Percentiles rank a stretch among this genome's conserved stretches.
These are phyloP conservation scores for Carassius auratus DNA, from an alignment of 2,113 vertebrate genomes.

Conservation along the genomic window DNA sequence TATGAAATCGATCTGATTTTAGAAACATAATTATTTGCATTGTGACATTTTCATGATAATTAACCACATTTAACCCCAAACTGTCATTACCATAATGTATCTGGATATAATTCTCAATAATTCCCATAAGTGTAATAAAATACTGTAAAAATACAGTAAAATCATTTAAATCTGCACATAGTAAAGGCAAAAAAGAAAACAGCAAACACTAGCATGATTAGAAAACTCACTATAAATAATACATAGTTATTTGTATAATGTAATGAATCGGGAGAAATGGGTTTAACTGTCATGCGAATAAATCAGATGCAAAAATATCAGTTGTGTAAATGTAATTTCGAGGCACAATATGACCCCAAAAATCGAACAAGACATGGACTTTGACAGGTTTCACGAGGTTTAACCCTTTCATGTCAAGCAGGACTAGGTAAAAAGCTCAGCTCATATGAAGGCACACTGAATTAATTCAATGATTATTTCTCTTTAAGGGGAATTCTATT, in stretches of 20 bases:
- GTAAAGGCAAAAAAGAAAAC: conserved; percentile 1
- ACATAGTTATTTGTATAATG: neutral
- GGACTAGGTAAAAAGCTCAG: neutral
- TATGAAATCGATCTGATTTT: neutral
- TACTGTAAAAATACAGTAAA: neutral
- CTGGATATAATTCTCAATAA: neutral
- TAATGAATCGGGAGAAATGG: neutral
- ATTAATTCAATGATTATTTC: neutral
- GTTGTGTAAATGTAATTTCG: neutral
- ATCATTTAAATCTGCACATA: neutral
- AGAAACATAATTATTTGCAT: neutral
- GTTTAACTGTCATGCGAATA: neutral
- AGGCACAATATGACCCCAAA: neutral
- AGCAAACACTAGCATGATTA: neutral
- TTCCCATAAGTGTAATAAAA: neutral
- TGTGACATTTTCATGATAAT: neutral
- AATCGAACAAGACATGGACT: neutral
- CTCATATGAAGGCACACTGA: neutral
- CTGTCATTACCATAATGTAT: neutral
- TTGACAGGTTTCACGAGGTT: neutral
- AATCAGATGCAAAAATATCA: neutral
- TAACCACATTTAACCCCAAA: neutral
- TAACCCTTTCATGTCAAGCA: neutral
- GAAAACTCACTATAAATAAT: neutral
- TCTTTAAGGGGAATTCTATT: neutral